Evolutionary conservation across 2,888 invertebrate genomes (phyloP).

Genomic region (Ochropleura leucogaster): DNA sequence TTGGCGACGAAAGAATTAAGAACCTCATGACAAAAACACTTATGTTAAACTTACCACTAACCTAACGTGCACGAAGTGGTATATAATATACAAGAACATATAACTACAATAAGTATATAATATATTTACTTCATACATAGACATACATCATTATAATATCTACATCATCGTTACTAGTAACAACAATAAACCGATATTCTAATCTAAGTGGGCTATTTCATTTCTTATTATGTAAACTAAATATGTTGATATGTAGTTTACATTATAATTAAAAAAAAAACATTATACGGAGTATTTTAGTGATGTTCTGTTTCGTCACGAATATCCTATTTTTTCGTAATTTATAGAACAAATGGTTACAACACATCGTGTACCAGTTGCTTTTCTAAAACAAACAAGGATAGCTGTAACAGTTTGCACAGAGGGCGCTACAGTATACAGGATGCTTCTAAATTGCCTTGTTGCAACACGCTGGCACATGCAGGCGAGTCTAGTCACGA

Average conservation of each 20-base stretch:
- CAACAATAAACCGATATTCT: background rate
- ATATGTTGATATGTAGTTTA: background rate
- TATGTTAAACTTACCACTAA: no score
- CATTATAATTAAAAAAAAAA: no score
- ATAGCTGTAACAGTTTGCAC: slow-evolving; percentile 8
- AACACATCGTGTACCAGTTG: slow-evolving; percentile 4
- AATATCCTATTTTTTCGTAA: background rate
- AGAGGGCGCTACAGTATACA: slow-evolving; percentile 7
- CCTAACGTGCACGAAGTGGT: no score
- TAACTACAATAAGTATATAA: no score
- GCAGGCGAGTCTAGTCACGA: slow-evolving; percentile 28
- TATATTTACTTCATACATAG: no score
- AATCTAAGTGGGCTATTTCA: background rate
- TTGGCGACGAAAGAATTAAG: no score
- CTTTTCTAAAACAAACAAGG: background rate
- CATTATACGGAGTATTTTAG: no score
- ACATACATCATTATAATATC: no score
- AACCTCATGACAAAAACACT: no score
- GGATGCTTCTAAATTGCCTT: slow-evolving; percentile 12
- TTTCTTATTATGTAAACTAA: background rate
- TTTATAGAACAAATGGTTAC: background rate
- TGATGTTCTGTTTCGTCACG: no score
- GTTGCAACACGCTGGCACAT: slow-evolving; percentile 13
- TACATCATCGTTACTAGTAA: background rate
- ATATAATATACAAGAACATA: no score